A percentile compares a stretch with the other conserved stretches of the same genome.
phyloP scores from a whole-genome alignment of 2,888 invertebrate genomes.

The Torymus aiolomorphi region DNA sequence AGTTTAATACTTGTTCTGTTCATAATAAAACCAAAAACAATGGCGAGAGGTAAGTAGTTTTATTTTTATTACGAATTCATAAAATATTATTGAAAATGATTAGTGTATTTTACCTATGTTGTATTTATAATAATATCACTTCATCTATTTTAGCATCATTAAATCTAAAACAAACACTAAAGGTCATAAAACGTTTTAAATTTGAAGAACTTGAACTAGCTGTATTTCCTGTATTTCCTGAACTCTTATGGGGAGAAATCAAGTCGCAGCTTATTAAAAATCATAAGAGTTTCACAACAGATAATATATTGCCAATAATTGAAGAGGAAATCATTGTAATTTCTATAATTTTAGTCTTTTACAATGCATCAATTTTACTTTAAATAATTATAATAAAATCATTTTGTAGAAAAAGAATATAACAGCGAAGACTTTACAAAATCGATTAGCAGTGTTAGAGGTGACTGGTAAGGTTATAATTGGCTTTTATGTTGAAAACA shows the following conservation, averaged over 20 bases:
- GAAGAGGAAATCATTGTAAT: conserved; percentile 63
- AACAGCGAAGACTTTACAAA: conserved; percentile 57
- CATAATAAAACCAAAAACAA: no score
- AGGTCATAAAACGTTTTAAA: conserved; percentile 62
- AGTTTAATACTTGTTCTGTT: no score
- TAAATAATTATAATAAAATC: conserved; percentile 3
- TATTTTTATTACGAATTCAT: no score
- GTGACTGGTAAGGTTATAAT: conserved; percentile 63
- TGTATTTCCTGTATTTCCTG: conserved; percentile 68
- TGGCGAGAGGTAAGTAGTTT: no score
- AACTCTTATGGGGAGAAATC: conserved; percentile 65
- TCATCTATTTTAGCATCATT: neutral
- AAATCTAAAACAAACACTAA: conserved; percentile 29
- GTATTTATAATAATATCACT: no score
- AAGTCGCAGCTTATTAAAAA: conserved; percentile 63
- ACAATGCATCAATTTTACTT: neutral
- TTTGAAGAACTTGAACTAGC: conserved; percentile 68
- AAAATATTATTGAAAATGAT: no score
- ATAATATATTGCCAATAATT: conserved; percentile 62
- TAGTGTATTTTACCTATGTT: no score
- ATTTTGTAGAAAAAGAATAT: conserved; percentile 63
- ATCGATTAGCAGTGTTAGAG: conserved; percentile 64
- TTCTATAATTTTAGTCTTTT: neutral
- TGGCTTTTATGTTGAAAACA: neutral
- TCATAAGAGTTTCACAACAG: conserved; percentile 63